Percentiles rank a stretch among this genome's conserved stretches.
Evolutionary conservation across 2,113 vertebrate genomes (phyloP).

Genomic region (Telmatochromis brichardi): DNA sequence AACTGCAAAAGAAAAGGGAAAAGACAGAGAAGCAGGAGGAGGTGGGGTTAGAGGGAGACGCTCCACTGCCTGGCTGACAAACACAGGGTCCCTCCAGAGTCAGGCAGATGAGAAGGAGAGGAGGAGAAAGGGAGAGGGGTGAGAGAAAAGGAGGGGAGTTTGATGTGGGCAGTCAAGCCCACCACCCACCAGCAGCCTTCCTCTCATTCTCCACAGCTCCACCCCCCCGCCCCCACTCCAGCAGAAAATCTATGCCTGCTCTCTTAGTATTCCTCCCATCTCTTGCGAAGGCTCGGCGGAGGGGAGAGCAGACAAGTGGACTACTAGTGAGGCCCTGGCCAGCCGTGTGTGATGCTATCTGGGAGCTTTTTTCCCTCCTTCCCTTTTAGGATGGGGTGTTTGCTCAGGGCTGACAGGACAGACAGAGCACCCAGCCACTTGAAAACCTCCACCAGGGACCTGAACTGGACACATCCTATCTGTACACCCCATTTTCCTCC

Average conservation of each 20-base stretch:
- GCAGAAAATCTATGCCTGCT: conserved; percentile 70
- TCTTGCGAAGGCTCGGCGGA: conserved; percentile 61
- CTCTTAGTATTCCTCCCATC: conserved; percentile 76
- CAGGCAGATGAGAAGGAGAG: conserved; percentile 51
- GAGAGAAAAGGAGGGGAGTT: conserved; percentile 65
- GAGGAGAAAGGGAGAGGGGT: conserved; percentile 32
- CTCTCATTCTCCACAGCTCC: conserved; percentile 23
- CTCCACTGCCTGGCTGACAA: conserved; percentile 77
- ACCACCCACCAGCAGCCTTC: conserved; percentile 37
- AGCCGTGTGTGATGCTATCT: conserved; percentile 62
- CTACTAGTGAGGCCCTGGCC: conserved; percentile 59
- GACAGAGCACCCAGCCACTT: conserved; percentile 50
- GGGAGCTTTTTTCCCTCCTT: conserved; percentile 32
- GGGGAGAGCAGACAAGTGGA: conserved; percentile 64
- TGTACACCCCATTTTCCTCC: background rate
- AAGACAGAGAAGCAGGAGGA: conserved; percentile 23
- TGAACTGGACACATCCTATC: conserved; percentile 40
- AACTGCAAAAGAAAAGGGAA: conserved; percentile 3
- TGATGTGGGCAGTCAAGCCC: conserved; percentile 69
- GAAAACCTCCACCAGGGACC: conserved; percentile 58
- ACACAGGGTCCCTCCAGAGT: conserved; percentile 73
- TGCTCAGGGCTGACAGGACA: conserved; percentile 63
- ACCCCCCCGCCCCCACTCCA: conserved; percentile 16
- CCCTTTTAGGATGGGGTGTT: conserved; percentile 57
- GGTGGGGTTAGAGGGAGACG: conserved; percentile 60